Evolutionary conservation across 2,113 vertebrate species (phyloP).

Genomic region (Mirounga angustirostris): DNA sequence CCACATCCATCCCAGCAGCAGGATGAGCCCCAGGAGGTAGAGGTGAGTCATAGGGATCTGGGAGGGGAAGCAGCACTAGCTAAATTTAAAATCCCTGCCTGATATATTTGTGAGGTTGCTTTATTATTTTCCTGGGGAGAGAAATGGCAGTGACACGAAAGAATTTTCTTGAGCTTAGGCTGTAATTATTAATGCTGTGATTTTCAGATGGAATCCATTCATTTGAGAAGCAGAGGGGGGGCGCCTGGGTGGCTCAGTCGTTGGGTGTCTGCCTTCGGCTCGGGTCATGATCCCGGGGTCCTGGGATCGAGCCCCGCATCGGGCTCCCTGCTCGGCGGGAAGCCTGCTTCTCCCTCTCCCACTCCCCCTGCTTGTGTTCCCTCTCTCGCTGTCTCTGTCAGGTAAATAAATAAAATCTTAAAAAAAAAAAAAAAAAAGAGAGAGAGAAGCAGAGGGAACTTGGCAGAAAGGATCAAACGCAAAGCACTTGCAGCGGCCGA

Average conservation of each 20-base stretch:
- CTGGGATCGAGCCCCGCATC: no score
- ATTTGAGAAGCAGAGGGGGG: not conserved
- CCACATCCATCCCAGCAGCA: not conserved
- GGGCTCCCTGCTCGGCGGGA: no score
- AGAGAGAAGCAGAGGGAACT: not conserved
- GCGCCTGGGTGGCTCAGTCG: no score
- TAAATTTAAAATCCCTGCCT: slow-evolving; percentile 64
- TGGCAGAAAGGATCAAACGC: slow-evolving; percentile 56
- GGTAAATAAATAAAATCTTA: no score
- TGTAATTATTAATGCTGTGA: slow-evolving; percentile 50
- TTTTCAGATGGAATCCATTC: slow-evolving; percentile 54
- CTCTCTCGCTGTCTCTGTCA: no score
- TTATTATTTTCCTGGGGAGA: slow-evolving; percentile 35
- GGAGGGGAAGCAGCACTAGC: not conserved
- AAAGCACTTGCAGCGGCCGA: not conserved
- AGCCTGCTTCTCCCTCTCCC: no score
- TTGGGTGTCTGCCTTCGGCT: no score
- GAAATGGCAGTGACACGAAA: slow-evolving; percentile 41
- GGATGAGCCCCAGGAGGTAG: not conserved
- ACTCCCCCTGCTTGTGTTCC: no score
- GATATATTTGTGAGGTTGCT: not conserved
- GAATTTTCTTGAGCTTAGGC: not conserved
- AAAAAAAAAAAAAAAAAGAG: no score
- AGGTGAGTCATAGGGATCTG: slow-evolving; percentile 58
- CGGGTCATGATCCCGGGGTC: no score